These are phyloP conservation scores for Onychostruthus taczanowskii DNA, from an alignment of 2,113 vertebrate genomes.

Conservation along the genomic window DNA sequence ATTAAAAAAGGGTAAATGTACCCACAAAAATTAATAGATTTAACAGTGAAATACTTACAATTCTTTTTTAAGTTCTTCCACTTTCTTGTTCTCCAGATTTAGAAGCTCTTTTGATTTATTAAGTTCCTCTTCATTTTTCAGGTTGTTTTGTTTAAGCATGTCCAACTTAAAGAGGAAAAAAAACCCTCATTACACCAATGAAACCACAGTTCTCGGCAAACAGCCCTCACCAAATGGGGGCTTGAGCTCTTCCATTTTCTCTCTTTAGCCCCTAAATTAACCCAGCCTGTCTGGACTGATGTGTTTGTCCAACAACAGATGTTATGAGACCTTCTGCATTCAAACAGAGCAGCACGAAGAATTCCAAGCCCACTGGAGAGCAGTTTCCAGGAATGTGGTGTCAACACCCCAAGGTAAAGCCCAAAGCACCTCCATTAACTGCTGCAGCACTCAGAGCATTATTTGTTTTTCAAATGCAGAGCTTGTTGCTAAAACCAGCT, in stretches of 20 bases:
- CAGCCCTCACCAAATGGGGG: background rate
- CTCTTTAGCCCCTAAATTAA: background rate
- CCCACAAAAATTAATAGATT: background rate
- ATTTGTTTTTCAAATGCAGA: background rate
- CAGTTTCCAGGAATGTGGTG: background rate
- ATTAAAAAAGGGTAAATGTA: background rate
- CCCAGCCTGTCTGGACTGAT: background rate
- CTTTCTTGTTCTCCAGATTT: constrained; percentile 79
- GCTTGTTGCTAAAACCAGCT: background rate
- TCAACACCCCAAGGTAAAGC: background rate
- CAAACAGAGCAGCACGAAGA: background rate
- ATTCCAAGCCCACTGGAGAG: background rate
- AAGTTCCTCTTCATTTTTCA: constrained; percentile 83
- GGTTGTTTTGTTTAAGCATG: constrained; percentile 81
- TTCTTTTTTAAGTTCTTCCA: constrained; percentile 83
- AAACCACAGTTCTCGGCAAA: background rate
- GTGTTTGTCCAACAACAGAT: background rate
- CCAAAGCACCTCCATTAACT: background rate
- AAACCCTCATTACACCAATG: background rate
- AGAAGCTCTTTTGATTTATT: constrained; percentile 83
- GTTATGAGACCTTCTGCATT: background rate
- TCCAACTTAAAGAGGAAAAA: constrained; percentile 78
- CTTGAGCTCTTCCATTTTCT: background rate
- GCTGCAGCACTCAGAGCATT: background rate
- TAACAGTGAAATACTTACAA: constrained; percentile 78